Percentiles rank a stretch among this genome's conserved stretches.
These are phyloP conservation scores for Pachypeltis micranthus DNA, from an alignment of 1,140 invertebrate genomes.

Conservation along the genomic window DNA sequence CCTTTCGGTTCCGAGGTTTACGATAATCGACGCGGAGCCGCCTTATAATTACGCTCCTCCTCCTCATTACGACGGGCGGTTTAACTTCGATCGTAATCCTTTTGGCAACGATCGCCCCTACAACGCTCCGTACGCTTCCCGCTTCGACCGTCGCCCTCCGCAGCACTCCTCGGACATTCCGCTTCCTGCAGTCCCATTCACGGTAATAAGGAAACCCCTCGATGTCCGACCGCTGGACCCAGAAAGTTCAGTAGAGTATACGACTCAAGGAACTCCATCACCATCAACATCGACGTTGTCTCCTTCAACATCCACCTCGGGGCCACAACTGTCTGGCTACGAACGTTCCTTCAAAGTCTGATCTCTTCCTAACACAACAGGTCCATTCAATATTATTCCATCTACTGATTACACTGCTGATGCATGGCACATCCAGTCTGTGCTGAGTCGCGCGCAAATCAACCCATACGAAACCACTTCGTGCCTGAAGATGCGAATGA, in stretches of 20 bases:
- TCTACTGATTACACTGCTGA: too few species aligned
- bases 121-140: not conserved
- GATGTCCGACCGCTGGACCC: slow-evolving; percentile 7
- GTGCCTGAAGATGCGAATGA: too few species aligned
- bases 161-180: not conserved
- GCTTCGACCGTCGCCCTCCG: slow-evolving; percentile 3
- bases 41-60: slow-evolving; percentile 16
- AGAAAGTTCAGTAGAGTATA: not conserved
- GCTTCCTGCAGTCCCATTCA: slow-evolving; percentile 6
- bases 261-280: not conserved
- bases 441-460: too few species aligned
- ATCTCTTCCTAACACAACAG: too few species aligned
- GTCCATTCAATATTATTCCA: too few species aligned
- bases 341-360: slow-evolving; percentile 16
- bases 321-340: not conserved
- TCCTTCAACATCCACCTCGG: not conserved
- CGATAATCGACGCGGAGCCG: slow-evolving; percentile 23
- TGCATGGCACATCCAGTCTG: too few species aligned
- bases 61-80: not conserved
- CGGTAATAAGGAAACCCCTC: not conserved
- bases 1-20: slow-evolving; percentile 17
- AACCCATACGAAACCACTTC: too few species aligned
- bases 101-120: not conserved
- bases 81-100: not conserved
- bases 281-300: not conserved